Conservation (phyloP, 2,113 vertebrate genomes). For the Nothoprocta pentlandii region DNA sequence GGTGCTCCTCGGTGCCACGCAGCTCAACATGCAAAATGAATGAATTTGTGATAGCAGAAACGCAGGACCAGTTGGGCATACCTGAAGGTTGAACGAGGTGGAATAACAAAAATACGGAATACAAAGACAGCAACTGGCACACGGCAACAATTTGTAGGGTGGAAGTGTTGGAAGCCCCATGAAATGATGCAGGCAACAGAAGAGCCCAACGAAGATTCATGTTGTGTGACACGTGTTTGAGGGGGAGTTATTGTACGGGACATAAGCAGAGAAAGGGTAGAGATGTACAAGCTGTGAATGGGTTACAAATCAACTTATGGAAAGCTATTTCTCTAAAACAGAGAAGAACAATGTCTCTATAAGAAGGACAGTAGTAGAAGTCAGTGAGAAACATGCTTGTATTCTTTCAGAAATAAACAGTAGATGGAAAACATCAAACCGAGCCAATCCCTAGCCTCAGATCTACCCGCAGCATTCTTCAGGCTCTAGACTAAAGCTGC, state of each 20-base stretch:
- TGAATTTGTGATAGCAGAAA: not conserved
- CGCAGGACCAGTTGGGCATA: not conserved
- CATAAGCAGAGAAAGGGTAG: not conserved
- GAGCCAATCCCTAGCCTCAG: not conserved
- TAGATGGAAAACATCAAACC: not conserved
- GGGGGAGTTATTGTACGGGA: rapidly evolving
- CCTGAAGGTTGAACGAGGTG: not conserved
- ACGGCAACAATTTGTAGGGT: not conserved
- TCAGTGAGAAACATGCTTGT: not conserved
- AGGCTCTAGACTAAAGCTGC: not conserved
- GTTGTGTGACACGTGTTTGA: not conserved
- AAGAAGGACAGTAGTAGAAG: not conserved
- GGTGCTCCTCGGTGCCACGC: not conserved
- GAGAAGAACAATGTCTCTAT: not conserved
- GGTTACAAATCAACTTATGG: not conserved
- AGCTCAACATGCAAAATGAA: not conserved
- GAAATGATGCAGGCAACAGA: not conserved
- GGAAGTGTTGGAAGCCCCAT: not conserved
- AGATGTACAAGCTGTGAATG: not conserved
- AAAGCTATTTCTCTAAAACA: not conserved
- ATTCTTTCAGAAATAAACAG: conserved; percentile 31
- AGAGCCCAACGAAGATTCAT: not conserved
- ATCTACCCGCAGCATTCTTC: not conserved
- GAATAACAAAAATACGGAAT: not conserved
- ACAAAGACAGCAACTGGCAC: not conserved